A percentile compares a stretch with the other conserved stretches of the same genome.
Conservation (phyloP, 2,888 invertebrate genomes). For the Drosophila putrida region DNA sequence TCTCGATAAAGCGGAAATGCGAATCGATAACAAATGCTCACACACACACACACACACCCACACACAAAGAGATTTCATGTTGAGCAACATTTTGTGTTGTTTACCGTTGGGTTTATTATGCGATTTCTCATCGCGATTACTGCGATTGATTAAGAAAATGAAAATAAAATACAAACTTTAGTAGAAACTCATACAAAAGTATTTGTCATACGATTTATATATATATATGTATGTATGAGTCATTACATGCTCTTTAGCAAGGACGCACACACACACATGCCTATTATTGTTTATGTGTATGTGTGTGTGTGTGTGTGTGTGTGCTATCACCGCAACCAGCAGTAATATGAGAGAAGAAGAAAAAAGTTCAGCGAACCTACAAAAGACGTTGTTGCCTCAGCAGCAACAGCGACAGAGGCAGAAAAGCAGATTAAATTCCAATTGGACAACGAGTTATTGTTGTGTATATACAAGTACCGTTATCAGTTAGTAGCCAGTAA, state of each 20-base stretch:
- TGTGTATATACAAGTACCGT: slow-evolving; percentile 14
- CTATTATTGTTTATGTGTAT: slow-evolving; percentile 2
- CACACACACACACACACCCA: background rate
- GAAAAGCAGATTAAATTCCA: slow-evolving; percentile 61
- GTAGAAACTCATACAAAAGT: slow-evolving; percentile 14
- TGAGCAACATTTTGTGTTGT: slow-evolving; percentile 42
- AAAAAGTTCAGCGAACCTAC: slow-evolving; percentile 70
- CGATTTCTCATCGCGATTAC: slow-evolving; percentile 63
- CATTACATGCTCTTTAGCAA: slow-evolving; percentile 31
- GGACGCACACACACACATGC: slow-evolving; percentile 34
- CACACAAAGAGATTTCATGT: slow-evolving; percentile 25
- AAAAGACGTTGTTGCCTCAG: slow-evolving; percentile 13
- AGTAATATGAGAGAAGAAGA: slow-evolving; percentile 36
- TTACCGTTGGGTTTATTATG: slow-evolving; percentile 54
- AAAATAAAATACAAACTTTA: slow-evolving; percentile 8
- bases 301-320: background rate
- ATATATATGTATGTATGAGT: slow-evolving; percentile 29
- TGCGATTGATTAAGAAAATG: slow-evolving; percentile 54
- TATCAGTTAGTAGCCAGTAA: slow-evolving; percentile 19
- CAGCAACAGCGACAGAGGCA: slow-evolving; percentile 37
- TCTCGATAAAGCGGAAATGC: slow-evolving; percentile 49
- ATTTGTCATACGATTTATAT: slow-evolving; percentile 41
- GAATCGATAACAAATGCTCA: slow-evolving; percentile 44
- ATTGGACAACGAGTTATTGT: slow-evolving; percentile 52
- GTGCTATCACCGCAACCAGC: slow-evolving; percentile 40